A percentile compares a stretch with the other conserved stretches of the same genome.
Conservation (phyloP, 2,113 vertebrate species). For the Daboia siamensis region DNA sequence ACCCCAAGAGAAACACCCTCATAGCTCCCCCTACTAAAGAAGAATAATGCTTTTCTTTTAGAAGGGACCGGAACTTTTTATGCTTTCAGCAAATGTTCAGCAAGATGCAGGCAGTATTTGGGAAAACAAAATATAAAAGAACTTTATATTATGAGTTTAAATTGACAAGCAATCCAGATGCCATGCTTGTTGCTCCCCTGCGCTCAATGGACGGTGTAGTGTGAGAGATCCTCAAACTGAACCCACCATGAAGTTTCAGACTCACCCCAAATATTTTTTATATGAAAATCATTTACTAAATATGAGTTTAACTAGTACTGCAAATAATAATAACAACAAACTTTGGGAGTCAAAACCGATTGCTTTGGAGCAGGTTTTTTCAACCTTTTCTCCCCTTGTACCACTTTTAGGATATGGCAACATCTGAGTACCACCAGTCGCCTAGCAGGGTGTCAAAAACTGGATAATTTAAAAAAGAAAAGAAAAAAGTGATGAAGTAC, state of each 20-base stretch:
- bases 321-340: background rate
- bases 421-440: no score
- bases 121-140: background rate
- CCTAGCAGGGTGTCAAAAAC: no score
- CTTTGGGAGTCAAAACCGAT: background rate
- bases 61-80: background rate
- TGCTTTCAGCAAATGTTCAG: background rate
- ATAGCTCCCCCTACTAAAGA: background rate
- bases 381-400: no score
- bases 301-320: background rate
- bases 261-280: background rate
- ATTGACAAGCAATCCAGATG: background rate
- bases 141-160: background rate
- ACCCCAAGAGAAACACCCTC: background rate
- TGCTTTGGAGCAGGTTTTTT: background rate
- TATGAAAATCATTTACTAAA: background rate
- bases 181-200: background rate
- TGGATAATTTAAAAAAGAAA: no score
- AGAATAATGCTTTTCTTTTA: background rate
- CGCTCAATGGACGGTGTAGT: background rate
- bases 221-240: background rate
- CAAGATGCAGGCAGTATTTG: background rate
- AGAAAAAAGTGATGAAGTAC: no score
- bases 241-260: background rate
- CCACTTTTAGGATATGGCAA: no score